Conservation (phyloP, 2,797 vertebrate species). For the Alectoris magna region DNA sequence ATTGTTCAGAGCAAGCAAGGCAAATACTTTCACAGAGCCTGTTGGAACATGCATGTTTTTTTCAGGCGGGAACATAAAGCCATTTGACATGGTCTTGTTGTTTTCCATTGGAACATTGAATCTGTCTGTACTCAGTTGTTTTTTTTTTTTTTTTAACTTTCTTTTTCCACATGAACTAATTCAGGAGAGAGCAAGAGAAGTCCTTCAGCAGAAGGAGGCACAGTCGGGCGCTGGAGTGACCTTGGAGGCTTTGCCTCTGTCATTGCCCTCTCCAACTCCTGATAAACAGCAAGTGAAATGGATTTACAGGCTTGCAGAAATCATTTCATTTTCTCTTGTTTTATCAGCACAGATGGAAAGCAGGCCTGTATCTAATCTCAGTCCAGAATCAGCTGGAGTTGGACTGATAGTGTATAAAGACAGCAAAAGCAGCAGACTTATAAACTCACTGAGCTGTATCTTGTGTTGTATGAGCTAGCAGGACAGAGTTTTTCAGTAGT, state of each 20-base stretch:
- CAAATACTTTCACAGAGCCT: conserved; percentile 63
- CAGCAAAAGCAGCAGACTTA: conserved; percentile 29
- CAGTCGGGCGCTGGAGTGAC: neutral
- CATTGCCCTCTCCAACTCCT: neutral
- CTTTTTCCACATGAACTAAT: neutral
- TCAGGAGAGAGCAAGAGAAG: neutral
- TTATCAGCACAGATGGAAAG: conserved; percentile 58
- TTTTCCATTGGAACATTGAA: neutral
- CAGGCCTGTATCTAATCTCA: conserved; percentile 54
- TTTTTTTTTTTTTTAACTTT: neutral
- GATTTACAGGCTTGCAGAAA: conserved; percentile 42
- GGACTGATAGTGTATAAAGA: conserved; percentile 13
- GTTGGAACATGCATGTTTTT: conserved; percentile 49
- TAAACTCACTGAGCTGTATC: neutral
- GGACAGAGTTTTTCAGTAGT: conserved; percentile 28
- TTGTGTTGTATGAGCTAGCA: neutral
- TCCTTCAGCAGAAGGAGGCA: neutral
- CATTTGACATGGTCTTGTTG: conserved; percentile 21
- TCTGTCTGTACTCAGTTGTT: neutral
- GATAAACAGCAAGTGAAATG: conserved; percentile 5
- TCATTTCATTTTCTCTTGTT: conserved; percentile 12
- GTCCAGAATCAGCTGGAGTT: conserved; percentile 59
- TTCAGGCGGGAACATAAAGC: conserved; percentile 37
- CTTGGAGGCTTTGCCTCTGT: conserved; percentile 17
- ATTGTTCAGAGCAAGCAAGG: conserved; percentile 1